Evolutionary conservation across 2,888 invertebrate genomes (phyloP).

Genomic region (Caenorhabditis sp.): DNA sequence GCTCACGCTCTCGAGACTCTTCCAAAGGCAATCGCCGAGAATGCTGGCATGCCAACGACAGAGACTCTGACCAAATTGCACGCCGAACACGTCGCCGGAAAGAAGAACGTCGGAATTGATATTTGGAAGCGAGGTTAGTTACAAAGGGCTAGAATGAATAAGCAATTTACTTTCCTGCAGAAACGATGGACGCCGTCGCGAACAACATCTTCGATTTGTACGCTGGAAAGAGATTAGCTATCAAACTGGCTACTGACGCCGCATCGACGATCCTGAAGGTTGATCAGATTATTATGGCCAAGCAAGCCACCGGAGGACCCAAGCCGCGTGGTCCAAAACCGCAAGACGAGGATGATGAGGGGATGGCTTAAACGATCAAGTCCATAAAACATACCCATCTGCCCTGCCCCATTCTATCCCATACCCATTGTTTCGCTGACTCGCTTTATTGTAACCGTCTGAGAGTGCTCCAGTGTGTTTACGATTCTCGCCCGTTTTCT

Average conservation of each 20-base stretch:
- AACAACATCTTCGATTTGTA: conserved; percentile 89
- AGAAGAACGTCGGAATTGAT: conserved; percentile 89
- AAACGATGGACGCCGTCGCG: conserved; percentile 84
- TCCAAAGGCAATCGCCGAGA: conserved; percentile 93
- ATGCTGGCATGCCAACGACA: conserved; percentile 90
- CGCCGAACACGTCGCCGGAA: conserved; percentile 92
- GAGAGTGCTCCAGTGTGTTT: conserved; percentile 12
- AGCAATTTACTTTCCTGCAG: conserved; percentile 34
- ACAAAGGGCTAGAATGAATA: neutral
- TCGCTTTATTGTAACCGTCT: conserved; percentile 3
- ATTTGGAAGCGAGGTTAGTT: conserved; percentile 81
- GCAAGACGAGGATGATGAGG: conserved; percentile 80
- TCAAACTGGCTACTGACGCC: conserved; percentile 94
- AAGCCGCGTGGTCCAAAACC: conserved; percentile 79
- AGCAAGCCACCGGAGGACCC: conserved; percentile 81
- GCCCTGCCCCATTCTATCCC: conserved; percentile 8
- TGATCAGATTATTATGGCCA: conserved; percentile 82
- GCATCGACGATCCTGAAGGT: conserved; percentile 83
- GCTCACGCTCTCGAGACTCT: conserved; percentile 88
- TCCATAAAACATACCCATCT: conserved; percentile 1
- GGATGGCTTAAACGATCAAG: conserved; percentile 75
- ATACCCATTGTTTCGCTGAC: too few relatives aligned
- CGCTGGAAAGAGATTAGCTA: conserved; percentile 89
- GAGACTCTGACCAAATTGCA: conserved; percentile 91
- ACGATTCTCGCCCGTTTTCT: conserved; percentile 4